Base-by-base conservation (phyloP, 2,888 invertebrate genomes). In the Stratiomys singularior region DNA sequence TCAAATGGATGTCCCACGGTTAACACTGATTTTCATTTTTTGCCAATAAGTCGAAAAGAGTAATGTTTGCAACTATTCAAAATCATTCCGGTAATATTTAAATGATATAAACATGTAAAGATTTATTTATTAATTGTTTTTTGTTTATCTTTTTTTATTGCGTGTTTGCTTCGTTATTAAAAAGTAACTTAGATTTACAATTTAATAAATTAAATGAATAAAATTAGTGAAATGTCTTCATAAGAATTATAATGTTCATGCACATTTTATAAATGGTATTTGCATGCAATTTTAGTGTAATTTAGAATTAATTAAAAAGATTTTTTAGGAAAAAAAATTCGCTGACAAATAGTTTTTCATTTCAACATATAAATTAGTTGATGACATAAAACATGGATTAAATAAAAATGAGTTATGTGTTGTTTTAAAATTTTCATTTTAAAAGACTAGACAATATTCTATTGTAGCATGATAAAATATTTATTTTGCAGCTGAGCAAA, bases 201-300 rank as follows among this genome's bases (percentile, higher is more conserved):
- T 13, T 64, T 64, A 64, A 64, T 64, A 64, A 64, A 64, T 64
- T 15, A 64, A 64, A n/a, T 7, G 21, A 30, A 28, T 27, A 64
- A 13, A 64, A 64, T 30, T 27, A 64, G 23, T n/a, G 15, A 28
- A 64, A 64, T 64, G 64, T 64, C 64, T 64, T 64, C 64, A 30
- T 64, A 64, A 28, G 18, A 30, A 28, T 52, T 13, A 52, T 52
- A n/a, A 44, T 9, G 7, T 18, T 52, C 52, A 18, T 52, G 18
- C 15, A 52, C n/a, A n/a, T 13, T 13, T 52, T 52, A 52, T n/a
- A 52, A 18, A 52, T 60, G 21, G 18, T 60, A 4, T n/a, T 60
- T 60, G 11, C 58, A 60, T 60, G 58, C 23, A 52, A 13, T 52
- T 13, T 52, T 13, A 52, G 4, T 18, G 4, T 52, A 18, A 52